Conservation (phyloP, 2,113 vertebrate species). For the Ailuropoda melanoleuca region DNA sequence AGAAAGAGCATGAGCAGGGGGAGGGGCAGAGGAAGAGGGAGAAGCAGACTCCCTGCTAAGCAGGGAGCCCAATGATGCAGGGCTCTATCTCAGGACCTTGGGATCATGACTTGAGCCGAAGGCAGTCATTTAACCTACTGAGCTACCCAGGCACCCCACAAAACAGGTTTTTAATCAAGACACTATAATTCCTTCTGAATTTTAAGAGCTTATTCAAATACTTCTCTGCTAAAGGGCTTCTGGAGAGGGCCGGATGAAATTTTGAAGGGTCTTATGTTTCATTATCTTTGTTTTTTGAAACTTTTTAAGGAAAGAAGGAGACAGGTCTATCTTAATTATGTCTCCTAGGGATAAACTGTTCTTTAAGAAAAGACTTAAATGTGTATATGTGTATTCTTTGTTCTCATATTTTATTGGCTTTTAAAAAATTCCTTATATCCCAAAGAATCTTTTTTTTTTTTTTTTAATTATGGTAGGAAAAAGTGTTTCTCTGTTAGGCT, state of each 20-base stretch:
- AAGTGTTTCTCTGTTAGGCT: slow-evolving; percentile 17
- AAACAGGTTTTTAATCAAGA: slow-evolving; percentile 42
- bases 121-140: too few relatives aligned
- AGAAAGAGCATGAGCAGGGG: too few relatives aligned
- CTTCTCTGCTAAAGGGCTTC: not conserved
- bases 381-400: slow-evolving; percentile 6
- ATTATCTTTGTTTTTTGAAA: slow-evolving; percentile 32
- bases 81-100: too few relatives aligned
- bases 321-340: slow-evolving; percentile 7
- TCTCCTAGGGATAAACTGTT: not conserved
- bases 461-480: not conserved
- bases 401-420: not conserved
- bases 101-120: too few relatives aligned
- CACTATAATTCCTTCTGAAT: not conserved
- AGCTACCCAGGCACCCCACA: not conserved
- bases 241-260: not conserved
- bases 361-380: not conserved
- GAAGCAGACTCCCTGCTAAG: too few relatives aligned
- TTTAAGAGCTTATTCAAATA: slow-evolving; percentile 47
- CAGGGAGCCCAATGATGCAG: too few relatives aligned
- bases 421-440: not conserved
- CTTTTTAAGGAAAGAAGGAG: slow-evolving; percentile 16
- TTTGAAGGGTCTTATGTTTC: slow-evolving; percentile 4
- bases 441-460: not conserved
- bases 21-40: too few relatives aligned